Evolutionary conservation across 1,140 invertebrate species (phyloP).

Genomic region (Dendroctonus valens): DNA sequence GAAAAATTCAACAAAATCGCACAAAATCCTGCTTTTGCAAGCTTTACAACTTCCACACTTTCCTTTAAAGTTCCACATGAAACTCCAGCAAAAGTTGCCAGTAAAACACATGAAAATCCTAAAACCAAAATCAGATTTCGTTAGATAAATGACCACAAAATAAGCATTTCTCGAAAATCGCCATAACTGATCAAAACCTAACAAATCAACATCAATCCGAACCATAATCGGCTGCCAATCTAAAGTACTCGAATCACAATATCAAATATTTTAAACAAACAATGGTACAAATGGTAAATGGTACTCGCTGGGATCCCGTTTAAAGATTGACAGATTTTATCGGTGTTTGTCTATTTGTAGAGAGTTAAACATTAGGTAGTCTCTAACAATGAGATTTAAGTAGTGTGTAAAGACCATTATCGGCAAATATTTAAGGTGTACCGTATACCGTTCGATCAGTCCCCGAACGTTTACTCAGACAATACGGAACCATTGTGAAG

Average conservation of each 20-base stretch:
- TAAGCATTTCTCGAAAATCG: too few species aligned
- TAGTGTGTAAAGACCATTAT: conserved; percentile 43
- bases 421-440: conserved; percentile 41
- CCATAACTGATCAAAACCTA: too few species aligned
- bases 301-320: conserved; percentile 27
- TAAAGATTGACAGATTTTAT: conserved; percentile 35
- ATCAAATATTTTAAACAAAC: conserved; percentile 23
- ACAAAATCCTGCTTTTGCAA: too few species aligned
- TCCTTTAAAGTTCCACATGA: too few species aligned
- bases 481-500: conserved; percentile 28
- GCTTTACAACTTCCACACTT: too few species aligned
- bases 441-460: conserved; percentile 27
- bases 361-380: conserved; percentile 41
- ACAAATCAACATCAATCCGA: too few species aligned
- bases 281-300: conserved; percentile 13
- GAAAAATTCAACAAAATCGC: too few species aligned
- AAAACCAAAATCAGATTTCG: too few species aligned
- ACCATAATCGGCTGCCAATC: conserved; percentile 12
- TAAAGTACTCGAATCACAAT: conserved; percentile 5
- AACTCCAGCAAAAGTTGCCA: too few species aligned
- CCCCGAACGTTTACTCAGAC: conserved; percentile 19
- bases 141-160: too few species aligned
- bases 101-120: too few species aligned
- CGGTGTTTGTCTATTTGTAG: conserved; percentile 39
- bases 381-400: conserved; percentile 38